Evolutionary conservation across 2,888 invertebrate genomes (phyloP).

Genomic region (Philereme transversata): DNA sequence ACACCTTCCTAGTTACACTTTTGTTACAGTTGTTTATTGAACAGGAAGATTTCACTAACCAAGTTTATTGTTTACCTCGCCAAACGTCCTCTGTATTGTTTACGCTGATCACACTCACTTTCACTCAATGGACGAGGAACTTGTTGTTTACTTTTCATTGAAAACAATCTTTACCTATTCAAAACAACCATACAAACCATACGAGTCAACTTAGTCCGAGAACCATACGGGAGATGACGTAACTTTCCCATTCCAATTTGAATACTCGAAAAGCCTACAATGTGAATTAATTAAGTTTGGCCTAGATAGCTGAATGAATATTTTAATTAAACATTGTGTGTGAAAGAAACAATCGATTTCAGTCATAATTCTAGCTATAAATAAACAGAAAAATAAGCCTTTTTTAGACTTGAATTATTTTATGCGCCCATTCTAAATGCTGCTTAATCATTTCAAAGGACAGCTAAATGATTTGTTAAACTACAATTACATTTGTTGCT

Average conservation of each 20-base stretch:
- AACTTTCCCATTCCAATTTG: conserved; percentile 1
- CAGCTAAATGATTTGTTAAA: no score
- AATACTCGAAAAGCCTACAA: conserved; percentile 3
- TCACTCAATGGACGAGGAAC: conserved; percentile 8
- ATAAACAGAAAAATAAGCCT: no score
- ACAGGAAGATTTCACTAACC: conserved; percentile 28
- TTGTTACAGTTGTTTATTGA: conserved; percentile 21
- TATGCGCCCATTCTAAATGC: no score
- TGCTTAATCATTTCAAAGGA: no score
- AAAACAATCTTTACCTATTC: conserved; percentile 6
- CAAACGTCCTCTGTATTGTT: conserved; percentile 14
- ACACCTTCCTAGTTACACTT: conserved; percentile 6
- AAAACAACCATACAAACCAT: background rate
- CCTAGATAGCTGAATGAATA: background rate
- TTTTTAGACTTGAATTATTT: no score
- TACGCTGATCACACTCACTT: conserved; percentile 12
- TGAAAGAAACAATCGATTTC: background rate
- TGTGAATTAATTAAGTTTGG: background rate
- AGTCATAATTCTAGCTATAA: no score
- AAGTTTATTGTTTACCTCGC: conserved; percentile 19
- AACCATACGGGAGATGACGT: conserved; percentile 4
- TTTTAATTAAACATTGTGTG: background rate
- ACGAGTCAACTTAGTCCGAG: background rate
- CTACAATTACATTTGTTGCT: no score
- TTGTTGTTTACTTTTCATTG: conserved; percentile 9